Evolutionary conservation across 2,797 vertebrate species (phyloP).

Genomic region (Eulemur albifrons): DNA sequence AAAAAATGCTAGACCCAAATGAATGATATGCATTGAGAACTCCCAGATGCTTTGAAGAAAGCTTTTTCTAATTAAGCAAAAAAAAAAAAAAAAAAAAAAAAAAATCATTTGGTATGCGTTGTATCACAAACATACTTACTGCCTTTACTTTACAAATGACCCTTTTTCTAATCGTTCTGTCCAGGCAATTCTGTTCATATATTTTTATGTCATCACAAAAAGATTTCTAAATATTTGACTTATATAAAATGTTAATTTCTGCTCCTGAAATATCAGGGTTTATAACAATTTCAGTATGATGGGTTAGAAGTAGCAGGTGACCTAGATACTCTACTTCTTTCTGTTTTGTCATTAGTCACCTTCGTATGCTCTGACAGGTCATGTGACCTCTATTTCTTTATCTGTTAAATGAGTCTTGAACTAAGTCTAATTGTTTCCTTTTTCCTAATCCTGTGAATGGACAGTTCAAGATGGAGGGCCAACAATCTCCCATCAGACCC

Average conservation of each 20-base stretch:
- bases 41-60: not conserved
- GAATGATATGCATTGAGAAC: not conserved
- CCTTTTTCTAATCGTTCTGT: not conserved
- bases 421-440: not conserved
- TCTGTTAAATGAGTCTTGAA: not conserved
- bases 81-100: not conserved
- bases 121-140: not conserved
- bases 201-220: not conserved
- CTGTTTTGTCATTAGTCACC: not conserved
- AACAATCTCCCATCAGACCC: not conserved
- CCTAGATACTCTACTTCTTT: not conserved
- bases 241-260: slow-evolving; percentile 1
- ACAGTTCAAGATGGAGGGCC: not conserved
- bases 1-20: not conserved
- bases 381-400: not conserved
- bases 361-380: not conserved
- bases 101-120: not conserved
- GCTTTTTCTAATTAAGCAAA: not conserved
- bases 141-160: not conserved
- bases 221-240: slow-evolving; percentile 19
- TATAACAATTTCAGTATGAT: not conserved
- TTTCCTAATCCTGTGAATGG: not conserved
- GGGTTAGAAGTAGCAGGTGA: not conserved
- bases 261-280: not conserved
- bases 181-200: not conserved